Evolutionary conservation across 2,888 invertebrate species (phyloP), one percentile per base, ranked within the genome.

Genomic region (Clostera curtula): DNA sequence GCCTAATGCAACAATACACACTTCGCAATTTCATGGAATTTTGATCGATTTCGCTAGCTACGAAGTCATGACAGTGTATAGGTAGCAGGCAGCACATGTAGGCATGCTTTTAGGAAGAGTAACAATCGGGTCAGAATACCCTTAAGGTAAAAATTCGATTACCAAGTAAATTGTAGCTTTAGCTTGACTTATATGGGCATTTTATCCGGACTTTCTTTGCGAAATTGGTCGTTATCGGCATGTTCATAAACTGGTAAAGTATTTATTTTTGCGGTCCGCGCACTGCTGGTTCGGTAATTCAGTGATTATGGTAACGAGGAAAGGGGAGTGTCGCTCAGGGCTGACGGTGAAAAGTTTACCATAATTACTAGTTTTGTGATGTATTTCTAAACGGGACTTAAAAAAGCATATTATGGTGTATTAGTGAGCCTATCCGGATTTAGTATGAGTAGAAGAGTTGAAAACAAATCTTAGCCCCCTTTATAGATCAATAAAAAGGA

Each of bases 221-320:
- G 31, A 63, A 69, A 68, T 62, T 56, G 60, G 42, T 46, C 42
- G 56, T 48, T 51, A 54, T 56, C 61, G 43, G 48, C 43, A 52
- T 48, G 58, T 29, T 27, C 29, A 25, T 38, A 40, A 44, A 56
- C 50, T 45, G 58, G 58, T 40, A 58, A 66, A 60, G 63, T 76
- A 73, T 76, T 75, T 76, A 75, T 77, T 75, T 67, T 68, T 60
- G 37, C 47, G 53, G 56, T 66, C 59, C 50, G 63, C 67, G 64
- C 69, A 56, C 51, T 55, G 31, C 57, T 40, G 45, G 48, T 41
- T 43, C 46, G 48, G 71, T 72, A 76, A 79, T 76, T 76, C 71
- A 76, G 75, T 71, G 72, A 76, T 79, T 77, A 79, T 48, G 54
- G 41, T 41, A 53, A 64, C 50, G 52, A 59, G 56, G 33, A 25